phyloP scores from a whole-genome alignment of 2,888 invertebrate genomes.

The Leptopilina syphax region DNA sequence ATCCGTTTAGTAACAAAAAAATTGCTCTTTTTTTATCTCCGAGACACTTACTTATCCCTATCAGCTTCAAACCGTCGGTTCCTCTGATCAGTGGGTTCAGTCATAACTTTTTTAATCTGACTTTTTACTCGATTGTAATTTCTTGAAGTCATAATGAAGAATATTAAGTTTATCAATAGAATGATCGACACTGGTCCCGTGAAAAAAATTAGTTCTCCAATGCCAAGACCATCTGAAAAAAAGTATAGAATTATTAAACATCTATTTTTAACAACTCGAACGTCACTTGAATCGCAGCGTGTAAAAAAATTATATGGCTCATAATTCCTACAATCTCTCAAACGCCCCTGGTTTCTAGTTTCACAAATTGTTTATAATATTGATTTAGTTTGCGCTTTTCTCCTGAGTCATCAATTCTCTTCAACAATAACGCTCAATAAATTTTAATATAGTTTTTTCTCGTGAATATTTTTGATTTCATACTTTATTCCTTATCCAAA shows the following conservation, averaged over 20 bases:
- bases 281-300: not conserved
- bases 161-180: slow-evolving; percentile 81
- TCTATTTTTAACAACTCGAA: too few relatives aligned
- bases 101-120: slow-evolving; percentile 85
- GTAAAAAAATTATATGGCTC: not conserved
- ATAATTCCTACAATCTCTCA: not conserved
- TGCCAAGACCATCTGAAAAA: slow-evolving; percentile 55
- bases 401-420: too few relatives aligned
- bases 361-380: not conserved
- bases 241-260: too few relatives aligned
- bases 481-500: too few relatives aligned
- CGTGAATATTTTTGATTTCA: too few relatives aligned
- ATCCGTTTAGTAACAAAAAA: too few relatives aligned
- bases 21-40: not conserved
- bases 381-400: not conserved
- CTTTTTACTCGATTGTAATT: slow-evolving; percentile 86
- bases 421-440: too few relatives aligned
- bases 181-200: slow-evolving; percentile 82
- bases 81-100: slow-evolving; percentile 80
- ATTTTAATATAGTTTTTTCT: too few relatives aligned
- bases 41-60: slow-evolving; percentile 81
- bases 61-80: slow-evolving; percentile 83
- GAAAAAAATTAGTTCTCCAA: slow-evolving; percentile 79
- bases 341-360: not conserved
- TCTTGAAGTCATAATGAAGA: slow-evolving; percentile 84